Base-by-base conservation (phyloP, 2,888 invertebrate species). In the Hydraecia micacea region DNA sequence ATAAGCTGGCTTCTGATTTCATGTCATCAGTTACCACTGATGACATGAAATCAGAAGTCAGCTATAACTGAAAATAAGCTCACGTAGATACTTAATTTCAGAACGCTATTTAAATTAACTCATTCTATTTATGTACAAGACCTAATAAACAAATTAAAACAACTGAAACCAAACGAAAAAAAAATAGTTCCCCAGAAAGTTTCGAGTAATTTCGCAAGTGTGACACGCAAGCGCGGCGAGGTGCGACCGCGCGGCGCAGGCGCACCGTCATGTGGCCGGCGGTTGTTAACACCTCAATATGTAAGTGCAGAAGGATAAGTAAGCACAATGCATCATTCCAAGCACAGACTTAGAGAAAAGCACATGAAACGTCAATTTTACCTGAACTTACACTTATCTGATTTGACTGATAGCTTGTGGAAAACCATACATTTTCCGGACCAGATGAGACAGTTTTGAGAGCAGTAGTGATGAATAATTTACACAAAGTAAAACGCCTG, bases 141-240 rank as follows among this genome's bases (percentile, higher is more conserved):
- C 13, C 18, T 55, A 39, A 72, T 39, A 63, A 52, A 58, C n/a
- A 63, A 71, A 66, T 73, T 68, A n/a, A 80, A 81, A 70, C 32
- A 67, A 75, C n/a, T n/a, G 49, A 81, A 75, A 60, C 15, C 11
- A 68, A 72, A 62, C 1, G 0, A 68, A 62, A 71, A 71, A 63
- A 32, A 77, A 74, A 80, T 72, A 36, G 15, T 75, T 83, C n/a
- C 42, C 55, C 86, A 79, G 84, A 87, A 88, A 82, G 84, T 84
- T 84, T 80, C 52, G 42, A 80, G 62, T 80, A 88, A 86, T 88
- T 86, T 88, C 52, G 88, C 89, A 81, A 88, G 89, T 88, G 89
- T 79, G 88, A 87, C 86, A 88, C 87, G 87, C 86, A 87, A 88
- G 88, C 77, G 78, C 89, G 85, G 79, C 78, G 88, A 88, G 87